These are phyloP conservation scores for Diprion similis DNA, from an alignment of 1,140 invertebrate genomes.

Conservation along the genomic window DNA sequence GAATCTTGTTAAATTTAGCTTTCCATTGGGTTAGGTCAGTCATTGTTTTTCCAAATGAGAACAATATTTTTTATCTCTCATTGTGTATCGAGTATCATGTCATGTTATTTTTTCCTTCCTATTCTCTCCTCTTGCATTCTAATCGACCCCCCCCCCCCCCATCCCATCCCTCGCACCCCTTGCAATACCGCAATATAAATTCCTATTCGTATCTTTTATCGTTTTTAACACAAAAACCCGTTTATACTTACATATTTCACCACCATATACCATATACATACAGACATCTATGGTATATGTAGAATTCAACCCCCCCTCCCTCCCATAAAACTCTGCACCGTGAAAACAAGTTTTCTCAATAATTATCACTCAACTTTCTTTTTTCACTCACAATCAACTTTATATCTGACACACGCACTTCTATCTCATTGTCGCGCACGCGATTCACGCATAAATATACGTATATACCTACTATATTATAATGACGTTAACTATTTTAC, in stretches of 20 bases:
- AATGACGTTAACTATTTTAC: too few relatives aligned
- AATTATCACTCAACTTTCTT: not conserved
- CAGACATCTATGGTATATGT: too few relatives aligned
- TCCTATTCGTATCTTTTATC: not conserved
- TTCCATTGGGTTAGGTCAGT: not conserved
- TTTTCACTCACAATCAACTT: not conserved
- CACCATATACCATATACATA: too few relatives aligned
- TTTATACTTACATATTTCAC: too few relatives aligned
- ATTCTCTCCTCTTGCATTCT: not conserved
- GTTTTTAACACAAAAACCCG: not conserved
- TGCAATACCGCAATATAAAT: not conserved
- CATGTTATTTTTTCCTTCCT: not conserved
- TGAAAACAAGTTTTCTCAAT: not conserved
- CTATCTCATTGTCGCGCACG: not conserved
- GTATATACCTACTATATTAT: too few relatives aligned
- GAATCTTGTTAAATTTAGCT: constrained; percentile 1
- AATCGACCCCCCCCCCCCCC: not conserved
- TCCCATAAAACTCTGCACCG: too few relatives aligned
- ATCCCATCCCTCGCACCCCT: not conserved
- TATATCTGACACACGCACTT: not conserved
- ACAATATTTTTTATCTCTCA: not conserved
- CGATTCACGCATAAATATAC: too few relatives aligned
- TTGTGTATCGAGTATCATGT: too few relatives aligned
- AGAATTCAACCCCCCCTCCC: too few relatives aligned
- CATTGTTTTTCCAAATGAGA: constrained; percentile 6